phyloP scores from a whole-genome alignment of 1,140 invertebrate genomes.

The Proales similis region DNA sequence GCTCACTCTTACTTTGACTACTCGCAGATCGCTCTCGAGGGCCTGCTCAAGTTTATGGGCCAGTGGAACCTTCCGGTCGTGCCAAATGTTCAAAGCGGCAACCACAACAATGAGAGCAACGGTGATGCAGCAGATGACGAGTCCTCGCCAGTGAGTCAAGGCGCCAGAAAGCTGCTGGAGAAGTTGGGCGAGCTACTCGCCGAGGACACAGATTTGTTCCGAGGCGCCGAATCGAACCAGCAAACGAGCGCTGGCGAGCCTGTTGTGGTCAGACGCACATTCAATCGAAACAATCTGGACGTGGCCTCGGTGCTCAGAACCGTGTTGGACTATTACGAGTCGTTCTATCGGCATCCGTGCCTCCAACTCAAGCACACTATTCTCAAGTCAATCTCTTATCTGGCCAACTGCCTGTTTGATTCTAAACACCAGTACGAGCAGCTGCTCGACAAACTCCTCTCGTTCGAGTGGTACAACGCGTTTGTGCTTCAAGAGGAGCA shows the following conservation, averaged over 20 bases:
- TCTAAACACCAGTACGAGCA: slow-evolving; percentile 28
- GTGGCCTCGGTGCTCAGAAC: slow-evolving; percentile 1
- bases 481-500: slow-evolving; percentile 20
- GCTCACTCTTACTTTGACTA: slow-evolving; percentile 15
- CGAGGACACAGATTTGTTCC: not conserved
- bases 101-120: too few relatives aligned
- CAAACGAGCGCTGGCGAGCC: not conserved
- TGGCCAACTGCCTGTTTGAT: slow-evolving; percentile 35
- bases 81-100: too few relatives aligned
- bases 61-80: slow-evolving; percentile 36
- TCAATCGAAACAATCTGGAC: slow-evolving; percentile 29
- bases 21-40: slow-evolving; percentile 28
- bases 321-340: slow-evolving; percentile 26
- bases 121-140: too few relatives aligned
- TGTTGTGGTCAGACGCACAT: slow-evolving; percentile 10
- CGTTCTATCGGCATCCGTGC: slow-evolving; percentile 13
- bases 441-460: slow-evolving; percentile 3
- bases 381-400: slow-evolving; percentile 23
- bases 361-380: slow-evolving; percentile 25
- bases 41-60: slow-evolving; percentile 23
- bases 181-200: not conserved
- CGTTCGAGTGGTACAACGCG: slow-evolving; percentile 22
- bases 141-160: too few relatives aligned
- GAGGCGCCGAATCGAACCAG: not conserved
- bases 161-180: too few relatives aligned